These are phyloP conservation scores for Trimorus sp. DNA, from an alignment of 2,888 invertebrate genomes.

Conservation along the genomic window DNA sequence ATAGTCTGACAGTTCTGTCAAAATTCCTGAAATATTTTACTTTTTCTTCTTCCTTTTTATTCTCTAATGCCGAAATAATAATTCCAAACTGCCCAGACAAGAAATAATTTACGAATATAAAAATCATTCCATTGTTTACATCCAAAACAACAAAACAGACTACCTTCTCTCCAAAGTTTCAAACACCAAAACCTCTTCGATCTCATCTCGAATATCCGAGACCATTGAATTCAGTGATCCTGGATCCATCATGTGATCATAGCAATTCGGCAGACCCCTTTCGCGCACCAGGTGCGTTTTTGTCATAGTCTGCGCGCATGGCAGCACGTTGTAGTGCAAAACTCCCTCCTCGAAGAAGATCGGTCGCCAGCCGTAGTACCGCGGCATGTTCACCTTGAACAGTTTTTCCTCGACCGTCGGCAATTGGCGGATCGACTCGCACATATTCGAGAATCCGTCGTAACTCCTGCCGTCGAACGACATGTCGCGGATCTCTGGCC, in stretches of 20 bases:
- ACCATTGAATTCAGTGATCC: conserved; percentile 82
- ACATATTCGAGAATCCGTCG: background rate
- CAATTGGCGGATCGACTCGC: conserved; percentile 82
- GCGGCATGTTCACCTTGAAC: conserved; percentile 91
- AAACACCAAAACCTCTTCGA: conserved; percentile 86
- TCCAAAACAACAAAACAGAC: too few relatives aligned
- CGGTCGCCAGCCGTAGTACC: conserved; percentile 90
- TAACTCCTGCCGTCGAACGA: background rate
- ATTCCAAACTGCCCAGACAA: too few relatives aligned
- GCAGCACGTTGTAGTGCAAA: conserved; percentile 87
- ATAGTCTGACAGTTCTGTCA: too few relatives aligned
- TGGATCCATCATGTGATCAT: conserved; percentile 82
- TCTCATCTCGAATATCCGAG: conserved; percentile 83
- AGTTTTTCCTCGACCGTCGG: conserved; percentile 92
- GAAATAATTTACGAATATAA: too few relatives aligned
- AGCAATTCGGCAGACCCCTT: conserved; percentile 84
- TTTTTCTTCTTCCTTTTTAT: too few relatives aligned
- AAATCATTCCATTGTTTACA: too few relatives aligned
- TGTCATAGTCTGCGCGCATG: conserved; percentile 89
- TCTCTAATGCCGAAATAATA: too few relatives aligned
- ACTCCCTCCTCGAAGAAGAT: conserved; percentile 84
- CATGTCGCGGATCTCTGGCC: too few relatives aligned
- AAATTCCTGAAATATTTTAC: too few relatives aligned
- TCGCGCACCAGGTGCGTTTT: conserved; percentile 87
- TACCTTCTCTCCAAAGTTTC: conserved; percentile 78